Conservation (phyloP, 2,797 vertebrate species). For the Eremophila alpestris region DNA sequence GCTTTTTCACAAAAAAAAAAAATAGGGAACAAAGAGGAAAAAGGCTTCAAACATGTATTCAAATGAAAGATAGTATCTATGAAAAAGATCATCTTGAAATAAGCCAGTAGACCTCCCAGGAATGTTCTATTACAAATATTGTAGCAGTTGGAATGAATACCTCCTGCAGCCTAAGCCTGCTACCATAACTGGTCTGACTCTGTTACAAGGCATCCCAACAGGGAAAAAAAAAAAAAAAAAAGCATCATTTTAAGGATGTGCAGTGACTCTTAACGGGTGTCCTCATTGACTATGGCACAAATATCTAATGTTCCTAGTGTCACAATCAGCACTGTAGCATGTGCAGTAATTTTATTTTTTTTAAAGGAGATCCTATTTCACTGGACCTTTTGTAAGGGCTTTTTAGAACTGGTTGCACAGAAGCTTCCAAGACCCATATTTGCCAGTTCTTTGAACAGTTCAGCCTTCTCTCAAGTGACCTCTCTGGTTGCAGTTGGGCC, state of each 20-base stretch:
- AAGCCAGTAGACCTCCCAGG: constrained; percentile 47
- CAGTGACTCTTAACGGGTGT: neutral
- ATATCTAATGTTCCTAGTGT: neutral
- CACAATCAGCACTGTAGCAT: neutral
- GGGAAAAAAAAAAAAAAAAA: too few species aligned
- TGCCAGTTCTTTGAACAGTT: constrained; percentile 31
- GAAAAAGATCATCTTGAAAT: constrained; percentile 30
- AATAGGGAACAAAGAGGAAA: neutral
- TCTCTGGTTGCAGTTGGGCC: neutral
- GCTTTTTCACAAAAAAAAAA: neutral
- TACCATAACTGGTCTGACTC: constrained; percentile 43
- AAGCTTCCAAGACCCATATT: constrained; percentile 3
- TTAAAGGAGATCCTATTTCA: neutral
- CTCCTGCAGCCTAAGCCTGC: neutral
- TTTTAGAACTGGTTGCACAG: neutral
- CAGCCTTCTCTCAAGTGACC: constrained; percentile 17
- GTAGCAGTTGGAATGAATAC: neutral
- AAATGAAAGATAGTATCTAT: neutral
- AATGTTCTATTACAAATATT: constrained; percentile 61
- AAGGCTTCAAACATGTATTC: neutral
- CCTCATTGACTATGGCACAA: neutral
- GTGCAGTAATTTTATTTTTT: neutral
- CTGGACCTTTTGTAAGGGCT: neutral
- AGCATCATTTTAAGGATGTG: neutral
- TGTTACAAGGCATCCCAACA: neutral